Conservation (phyloP, 2,888 invertebrate genomes). For the Aspidapion aeneum region DNA sequence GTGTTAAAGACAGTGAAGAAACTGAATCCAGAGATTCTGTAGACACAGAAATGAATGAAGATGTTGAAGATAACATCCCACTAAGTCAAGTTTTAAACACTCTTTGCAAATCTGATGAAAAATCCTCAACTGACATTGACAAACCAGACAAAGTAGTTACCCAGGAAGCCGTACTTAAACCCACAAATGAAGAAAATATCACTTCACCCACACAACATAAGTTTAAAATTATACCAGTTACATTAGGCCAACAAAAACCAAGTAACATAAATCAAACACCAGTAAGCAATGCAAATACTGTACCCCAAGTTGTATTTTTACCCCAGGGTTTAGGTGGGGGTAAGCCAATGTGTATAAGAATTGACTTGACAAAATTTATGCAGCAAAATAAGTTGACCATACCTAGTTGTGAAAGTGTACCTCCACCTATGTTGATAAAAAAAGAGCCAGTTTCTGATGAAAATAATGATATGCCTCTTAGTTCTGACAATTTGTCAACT, state of each 20-base stretch:
- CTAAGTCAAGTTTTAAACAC: neutral
- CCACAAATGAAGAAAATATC: neutral
- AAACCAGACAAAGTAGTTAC: neutral
- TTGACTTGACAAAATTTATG: neutral
- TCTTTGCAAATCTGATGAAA: neutral
- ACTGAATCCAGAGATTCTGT: too few species aligned
- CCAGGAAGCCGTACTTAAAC: neutral
- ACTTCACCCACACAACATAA: neutral
- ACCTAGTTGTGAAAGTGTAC: too few species aligned
- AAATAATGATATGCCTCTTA: too few species aligned
- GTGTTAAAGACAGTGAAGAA: neutral
- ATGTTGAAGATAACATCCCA: neutral
- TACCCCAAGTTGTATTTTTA: neutral
- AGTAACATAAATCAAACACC: neutral
- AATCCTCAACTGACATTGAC: neutral
- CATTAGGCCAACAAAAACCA: neutral
- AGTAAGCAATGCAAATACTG: neutral
- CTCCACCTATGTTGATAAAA: neutral
- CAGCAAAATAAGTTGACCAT: neutral
- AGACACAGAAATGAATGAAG: neutral
- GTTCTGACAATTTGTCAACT: too few species aligned
- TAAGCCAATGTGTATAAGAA: neutral
- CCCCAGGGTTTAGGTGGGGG: neutral
- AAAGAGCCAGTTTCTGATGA: neutral
- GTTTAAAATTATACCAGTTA: neutral